Evolutionary conservation across 2,797 vertebrate genomes (phyloP).

Genomic region (Phoxinus dragarum): DNA sequence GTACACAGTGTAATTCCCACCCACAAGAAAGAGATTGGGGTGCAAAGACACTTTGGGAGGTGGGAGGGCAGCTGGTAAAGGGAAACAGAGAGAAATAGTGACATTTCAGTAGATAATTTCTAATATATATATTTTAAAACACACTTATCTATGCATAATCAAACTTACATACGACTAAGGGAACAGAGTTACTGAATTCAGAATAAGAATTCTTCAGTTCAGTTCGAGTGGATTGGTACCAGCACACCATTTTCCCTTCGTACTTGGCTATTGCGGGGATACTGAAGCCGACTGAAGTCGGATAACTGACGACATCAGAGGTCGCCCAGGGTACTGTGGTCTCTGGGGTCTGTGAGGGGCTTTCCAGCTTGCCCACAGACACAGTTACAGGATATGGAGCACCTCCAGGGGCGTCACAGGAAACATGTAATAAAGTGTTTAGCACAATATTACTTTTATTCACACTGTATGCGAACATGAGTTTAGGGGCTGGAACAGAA

Average conservation of each 20-base stretch:
- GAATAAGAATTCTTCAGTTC: conserved; percentile 38
- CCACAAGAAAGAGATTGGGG: conserved; percentile 27
- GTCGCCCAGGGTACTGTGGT: background rate
- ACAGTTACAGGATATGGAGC: conserved; percentile 11
- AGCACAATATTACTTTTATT: conserved; percentile 45
- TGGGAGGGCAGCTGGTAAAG: conserved; percentile 45
- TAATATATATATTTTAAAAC: background rate
- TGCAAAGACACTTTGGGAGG: background rate
- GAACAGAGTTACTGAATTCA: conserved; percentile 46
- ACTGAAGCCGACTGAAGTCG: background rate
- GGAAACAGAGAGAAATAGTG: background rate
- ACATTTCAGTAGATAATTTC: background rate
- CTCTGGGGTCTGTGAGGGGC: conserved; percentile 14
- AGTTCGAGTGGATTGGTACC: conserved; percentile 52
- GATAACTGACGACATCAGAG: accelerated
- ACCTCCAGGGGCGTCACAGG: background rate
- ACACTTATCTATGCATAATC: background rate
- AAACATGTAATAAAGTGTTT: background rate
- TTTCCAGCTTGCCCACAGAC: conserved; percentile 17
- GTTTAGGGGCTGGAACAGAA: conserved; percentile 27
- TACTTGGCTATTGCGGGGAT: background rate
- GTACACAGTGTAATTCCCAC: conserved; percentile 48
- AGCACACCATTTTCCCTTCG: conserved; percentile 56
- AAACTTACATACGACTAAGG: conserved; percentile 53
- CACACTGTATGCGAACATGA: background rate